Evolutionary conservation across 2,888 invertebrate genomes (phyloP).

Genomic region (Steinernema carpocapsae): DNA sequence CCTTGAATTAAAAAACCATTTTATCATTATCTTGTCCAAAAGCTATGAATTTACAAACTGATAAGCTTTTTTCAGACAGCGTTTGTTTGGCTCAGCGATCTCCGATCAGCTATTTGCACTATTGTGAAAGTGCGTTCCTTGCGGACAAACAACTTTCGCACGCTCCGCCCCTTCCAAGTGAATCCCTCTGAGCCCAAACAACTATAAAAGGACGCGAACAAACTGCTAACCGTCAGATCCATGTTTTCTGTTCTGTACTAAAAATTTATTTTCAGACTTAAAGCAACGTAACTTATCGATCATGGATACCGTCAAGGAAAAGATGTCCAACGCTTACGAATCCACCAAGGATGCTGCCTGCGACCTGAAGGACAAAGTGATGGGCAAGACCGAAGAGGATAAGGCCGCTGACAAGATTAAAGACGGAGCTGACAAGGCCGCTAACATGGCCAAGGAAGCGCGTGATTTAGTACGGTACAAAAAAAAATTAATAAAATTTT

Average conservation of each 20-base stretch:
- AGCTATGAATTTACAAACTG: too few species aligned
- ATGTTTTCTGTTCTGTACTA: neutral
- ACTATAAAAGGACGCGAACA: neutral
- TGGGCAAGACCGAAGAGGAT: constrained; percentile 41
- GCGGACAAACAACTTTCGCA: too few species aligned
- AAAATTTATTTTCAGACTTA: neutral
- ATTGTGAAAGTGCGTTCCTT: too few species aligned
- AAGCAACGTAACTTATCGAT: neutral
- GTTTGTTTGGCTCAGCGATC: too few species aligned
- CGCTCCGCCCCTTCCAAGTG: neutral
- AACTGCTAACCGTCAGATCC: neutral
- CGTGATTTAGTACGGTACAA: constrained; percentile 30
- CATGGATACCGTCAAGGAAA: constrained; percentile 31
- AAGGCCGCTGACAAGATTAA: constrained; percentile 43
- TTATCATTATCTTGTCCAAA: too few species aligned
- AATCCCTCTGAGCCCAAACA: neutral
- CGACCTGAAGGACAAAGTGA: constrained; percentile 40
- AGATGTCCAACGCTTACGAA: constrained; percentile 12
- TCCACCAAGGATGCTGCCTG: constrained; percentile 34
- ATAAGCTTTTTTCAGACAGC: too few species aligned
- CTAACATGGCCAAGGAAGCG: constrained; percentile 39
- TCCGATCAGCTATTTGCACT: too few species aligned
- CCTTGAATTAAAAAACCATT: too few species aligned
- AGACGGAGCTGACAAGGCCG: constrained; percentile 40
- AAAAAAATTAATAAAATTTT: neutral